A percentile compares a stretch with the other conserved stretches of the same genome.
Evolutionary conservation across 1,140 invertebrate genomes (phyloP).

Genomic region (Dinoponera quadriceps): DNA sequence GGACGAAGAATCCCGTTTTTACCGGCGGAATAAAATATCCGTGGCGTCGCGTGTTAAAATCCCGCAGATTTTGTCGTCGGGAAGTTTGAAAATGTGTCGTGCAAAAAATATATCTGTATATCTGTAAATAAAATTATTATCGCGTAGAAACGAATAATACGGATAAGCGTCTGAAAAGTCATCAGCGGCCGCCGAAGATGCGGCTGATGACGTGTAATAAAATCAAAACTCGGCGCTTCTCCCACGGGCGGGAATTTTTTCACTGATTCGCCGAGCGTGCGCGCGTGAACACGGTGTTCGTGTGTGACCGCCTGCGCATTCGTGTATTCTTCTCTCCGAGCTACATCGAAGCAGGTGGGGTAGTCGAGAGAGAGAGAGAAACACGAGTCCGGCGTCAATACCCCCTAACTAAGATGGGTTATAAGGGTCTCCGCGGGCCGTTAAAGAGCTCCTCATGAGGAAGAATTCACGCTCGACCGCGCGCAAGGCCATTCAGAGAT

Average conservation of each 20-base stretch:
- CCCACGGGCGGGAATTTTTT: background rate
- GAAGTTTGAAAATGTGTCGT: too few species aligned
- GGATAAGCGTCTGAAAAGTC: too few species aligned
- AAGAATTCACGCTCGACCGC: conserved; percentile 70
- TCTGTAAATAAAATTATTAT: too few species aligned
- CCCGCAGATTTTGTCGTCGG: too few species aligned
- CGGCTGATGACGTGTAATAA: too few species aligned
- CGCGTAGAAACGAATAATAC: too few species aligned
- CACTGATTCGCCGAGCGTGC: background rate
- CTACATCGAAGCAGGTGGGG: conserved; percentile 73
- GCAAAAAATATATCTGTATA: too few species aligned
- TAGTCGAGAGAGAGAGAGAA: conserved; percentile 64
- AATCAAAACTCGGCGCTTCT: too few species aligned
- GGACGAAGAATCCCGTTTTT: conserved; percentile 5
- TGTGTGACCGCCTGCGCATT: background rate
- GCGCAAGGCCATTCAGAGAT: conserved; percentile 73
- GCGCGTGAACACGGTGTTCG: background rate
- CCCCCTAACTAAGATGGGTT: conserved; percentile 75
- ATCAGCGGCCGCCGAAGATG: too few species aligned
- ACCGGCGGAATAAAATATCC: background rate
- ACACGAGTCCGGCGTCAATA: conserved; percentile 74
- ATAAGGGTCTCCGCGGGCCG: conserved; percentile 58
- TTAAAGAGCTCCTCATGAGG: conserved; percentile 71
- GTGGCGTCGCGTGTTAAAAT: background rate
- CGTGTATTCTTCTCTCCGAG: conserved; percentile 17